Percentiles rank a stretch among this genome's conserved stretches.
phyloP scores from a whole-genome alignment of 2,113 vertebrate genomes.

The Lynx canadensis region DNA sequence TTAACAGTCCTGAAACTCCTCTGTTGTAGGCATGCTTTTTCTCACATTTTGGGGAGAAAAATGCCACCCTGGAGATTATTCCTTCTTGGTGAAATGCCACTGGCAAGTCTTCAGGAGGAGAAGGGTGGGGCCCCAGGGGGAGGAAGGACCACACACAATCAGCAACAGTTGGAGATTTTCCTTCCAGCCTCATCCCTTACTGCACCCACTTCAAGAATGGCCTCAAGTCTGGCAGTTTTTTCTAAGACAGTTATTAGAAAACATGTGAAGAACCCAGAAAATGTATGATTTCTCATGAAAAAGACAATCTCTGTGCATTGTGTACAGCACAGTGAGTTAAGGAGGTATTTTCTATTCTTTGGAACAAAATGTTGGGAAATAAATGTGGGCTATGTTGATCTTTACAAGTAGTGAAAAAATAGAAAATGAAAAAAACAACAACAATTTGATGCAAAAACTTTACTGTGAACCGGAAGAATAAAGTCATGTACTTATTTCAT shows the following conservation, averaged over 20 bases:
- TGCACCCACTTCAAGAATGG: constrained; percentile 70
- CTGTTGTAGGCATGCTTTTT: background rate
- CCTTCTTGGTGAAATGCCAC: background rate
- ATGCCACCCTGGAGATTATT: constrained; percentile 47
- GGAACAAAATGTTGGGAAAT: background rate
- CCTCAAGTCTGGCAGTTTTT: background rate
- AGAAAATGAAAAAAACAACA: background rate
- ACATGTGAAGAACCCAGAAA: background rate
- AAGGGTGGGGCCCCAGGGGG: background rate
- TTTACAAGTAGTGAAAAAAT: background rate
- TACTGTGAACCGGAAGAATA: background rate
- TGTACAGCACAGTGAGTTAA: background rate
- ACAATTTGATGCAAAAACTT: background rate
- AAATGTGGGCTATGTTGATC: background rate
- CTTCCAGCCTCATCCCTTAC: constrained; percentile 36
- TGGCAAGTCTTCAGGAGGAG: constrained; percentile 3
- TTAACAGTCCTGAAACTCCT: background rate
- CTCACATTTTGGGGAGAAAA: background rate
- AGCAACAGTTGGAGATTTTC: background rate
- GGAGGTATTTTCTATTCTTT: background rate
- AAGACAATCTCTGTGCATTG: background rate
- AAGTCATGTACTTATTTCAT: background rate
- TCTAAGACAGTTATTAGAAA: background rate
- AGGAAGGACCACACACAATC: constrained; percentile 64
- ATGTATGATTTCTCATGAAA: background rate